These are phyloP conservation scores for Augochlorella aurata DNA, from an alignment of 2,888 invertebrate genomes.

Conservation along the genomic window DNA sequence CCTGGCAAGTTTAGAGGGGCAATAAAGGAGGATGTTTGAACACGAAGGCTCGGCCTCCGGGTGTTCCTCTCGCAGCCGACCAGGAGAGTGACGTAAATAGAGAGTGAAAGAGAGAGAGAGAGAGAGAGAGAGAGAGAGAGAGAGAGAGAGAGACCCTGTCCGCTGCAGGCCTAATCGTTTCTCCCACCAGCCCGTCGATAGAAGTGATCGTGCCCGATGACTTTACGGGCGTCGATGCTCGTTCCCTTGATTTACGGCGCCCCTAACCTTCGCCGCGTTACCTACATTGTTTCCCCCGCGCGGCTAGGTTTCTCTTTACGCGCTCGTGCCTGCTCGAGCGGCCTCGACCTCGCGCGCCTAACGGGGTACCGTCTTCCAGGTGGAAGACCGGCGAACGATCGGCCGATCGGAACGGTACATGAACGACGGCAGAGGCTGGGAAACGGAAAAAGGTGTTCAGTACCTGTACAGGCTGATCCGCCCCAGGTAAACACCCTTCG, in stretches of 20 bases:
- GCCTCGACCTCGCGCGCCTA: constrained; percentile 11
- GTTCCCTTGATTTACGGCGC: constrained; percentile 79
- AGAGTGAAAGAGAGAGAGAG: no score
- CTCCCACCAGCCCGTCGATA: constrained; percentile 69
- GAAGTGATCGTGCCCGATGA: constrained; percentile 77
- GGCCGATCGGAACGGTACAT: neutral
- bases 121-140: no score
- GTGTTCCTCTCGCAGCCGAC: constrained; percentile 28
- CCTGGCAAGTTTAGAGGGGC: constrained; percentile 48
- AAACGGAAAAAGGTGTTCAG: neutral
- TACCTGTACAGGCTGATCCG: neutral
- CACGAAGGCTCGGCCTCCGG: constrained; percentile 53
- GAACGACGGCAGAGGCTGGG: neutral
- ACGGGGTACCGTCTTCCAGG: constrained; percentile 7
- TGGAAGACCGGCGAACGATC: constrained; percentile 2
- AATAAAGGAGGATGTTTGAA: constrained; percentile 57
- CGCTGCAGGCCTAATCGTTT: constrained; percentile 64
- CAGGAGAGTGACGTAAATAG: no score
- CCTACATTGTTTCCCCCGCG: constrained; percentile 72
- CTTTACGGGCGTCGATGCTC: constrained; percentile 80
- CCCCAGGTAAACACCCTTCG: neutral
- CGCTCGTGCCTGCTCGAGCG: constrained; percentile 29
- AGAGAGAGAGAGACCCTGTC: constrained; percentile 29
- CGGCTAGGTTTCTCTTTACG: constrained; percentile 68
- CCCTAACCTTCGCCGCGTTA: constrained; percentile 77